These are phyloP conservation scores for Eupithecia insigniata DNA, from an alignment of 2,888 invertebrate species.

Conservation along the genomic window DNA sequence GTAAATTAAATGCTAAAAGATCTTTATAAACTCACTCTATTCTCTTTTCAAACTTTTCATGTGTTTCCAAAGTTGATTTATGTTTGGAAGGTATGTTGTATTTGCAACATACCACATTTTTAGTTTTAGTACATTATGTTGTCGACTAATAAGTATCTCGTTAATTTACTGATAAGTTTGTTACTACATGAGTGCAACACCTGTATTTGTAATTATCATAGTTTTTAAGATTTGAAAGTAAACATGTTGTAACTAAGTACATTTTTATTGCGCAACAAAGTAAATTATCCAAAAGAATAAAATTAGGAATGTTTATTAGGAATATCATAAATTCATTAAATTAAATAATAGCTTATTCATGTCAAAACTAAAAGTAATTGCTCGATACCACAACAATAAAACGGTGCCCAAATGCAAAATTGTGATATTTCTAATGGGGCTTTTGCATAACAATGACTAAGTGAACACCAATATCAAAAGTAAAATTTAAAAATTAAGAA, in stretches of 20 bases:
- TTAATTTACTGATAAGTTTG: slow-evolving; percentile 21
- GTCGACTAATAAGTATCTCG: slow-evolving; percentile 2
- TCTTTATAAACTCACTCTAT: neutral
- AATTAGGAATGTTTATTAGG: slow-evolving; percentile 41
- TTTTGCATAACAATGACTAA: slow-evolving; percentile 31
- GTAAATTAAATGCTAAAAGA: neutral
- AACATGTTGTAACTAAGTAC: slow-evolving; percentile 31
- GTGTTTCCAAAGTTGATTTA: slow-evolving; percentile 1
- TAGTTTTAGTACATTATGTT: slow-evolving; percentile 23
- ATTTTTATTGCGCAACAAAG: slow-evolving; percentile 37
- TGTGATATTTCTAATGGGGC: neutral
- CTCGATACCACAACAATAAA: slow-evolving; percentile 17
- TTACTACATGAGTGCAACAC: slow-evolving; percentile 20
- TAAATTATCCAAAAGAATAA: slow-evolving; percentile 39
- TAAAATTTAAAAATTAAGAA: slow-evolving; percentile 32
- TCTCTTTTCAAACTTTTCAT: neutral
- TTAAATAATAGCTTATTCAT: slow-evolving; percentile 20
- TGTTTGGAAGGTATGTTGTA: slow-evolving; percentile 4
- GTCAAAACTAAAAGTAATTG: slow-evolving; percentile 35
- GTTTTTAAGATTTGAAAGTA: slow-evolving; percentile 21
- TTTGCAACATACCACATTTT: slow-evolving; percentile 13
- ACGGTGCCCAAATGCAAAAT: slow-evolving; percentile 5
- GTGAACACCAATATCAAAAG: slow-evolving; percentile 19
- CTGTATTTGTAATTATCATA: slow-evolving; percentile 15
- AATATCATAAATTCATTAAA: slow-evolving; percentile 29